A percentile compares a stretch with the other conserved stretches of the same genome.
These are phyloP conservation scores for Eupristina koningsbergeri DNA, from an alignment of 1,140 invertebrate species.

Conservation along the genomic window DNA sequence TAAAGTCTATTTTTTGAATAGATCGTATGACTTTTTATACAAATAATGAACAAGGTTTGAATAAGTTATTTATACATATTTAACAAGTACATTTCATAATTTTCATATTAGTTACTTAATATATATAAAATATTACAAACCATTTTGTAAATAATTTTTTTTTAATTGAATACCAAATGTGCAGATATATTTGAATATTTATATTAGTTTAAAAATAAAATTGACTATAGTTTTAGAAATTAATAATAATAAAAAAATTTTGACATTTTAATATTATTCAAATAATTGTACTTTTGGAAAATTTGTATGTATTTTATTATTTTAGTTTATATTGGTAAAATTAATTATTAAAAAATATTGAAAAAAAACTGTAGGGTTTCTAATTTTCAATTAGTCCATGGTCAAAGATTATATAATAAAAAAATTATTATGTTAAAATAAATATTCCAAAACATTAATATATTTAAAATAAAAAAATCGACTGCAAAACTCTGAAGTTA, in stretches of 20 bases:
- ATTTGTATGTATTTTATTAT: too few relatives aligned
- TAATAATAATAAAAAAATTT: too few relatives aligned
- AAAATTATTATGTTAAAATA: neutral
- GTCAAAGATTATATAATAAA: neutral
- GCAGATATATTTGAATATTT: too few relatives aligned
- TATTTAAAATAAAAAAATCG: slow-evolving; percentile 29
- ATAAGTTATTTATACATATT: neutral
- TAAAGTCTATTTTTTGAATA: slow-evolving; percentile 38
- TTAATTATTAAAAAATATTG: too few relatives aligned
- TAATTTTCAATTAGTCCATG: neutral
- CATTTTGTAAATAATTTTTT: neutral
- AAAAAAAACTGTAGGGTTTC: neutral
- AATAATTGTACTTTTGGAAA: too few relatives aligned
- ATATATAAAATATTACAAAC: neutral
- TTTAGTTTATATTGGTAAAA: too few relatives aligned
- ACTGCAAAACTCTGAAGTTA: neutral
- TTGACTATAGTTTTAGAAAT: too few relatives aligned
- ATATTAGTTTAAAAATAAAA: too few relatives aligned
- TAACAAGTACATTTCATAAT: neutral
- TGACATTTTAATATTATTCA: too few relatives aligned
- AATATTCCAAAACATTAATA: slow-evolving; percentile 27
- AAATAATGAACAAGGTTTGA: slow-evolving; percentile 10
- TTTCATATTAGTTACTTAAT: neutral
- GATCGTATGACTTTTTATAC: slow-evolving; percentile 26
- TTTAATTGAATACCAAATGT: neutral